Evolutionary conservation across 2,888 invertebrate species (phyloP), one percentile per base, ranked within the genome.

Genomic region (Diachrysia chrysitis): DNA sequence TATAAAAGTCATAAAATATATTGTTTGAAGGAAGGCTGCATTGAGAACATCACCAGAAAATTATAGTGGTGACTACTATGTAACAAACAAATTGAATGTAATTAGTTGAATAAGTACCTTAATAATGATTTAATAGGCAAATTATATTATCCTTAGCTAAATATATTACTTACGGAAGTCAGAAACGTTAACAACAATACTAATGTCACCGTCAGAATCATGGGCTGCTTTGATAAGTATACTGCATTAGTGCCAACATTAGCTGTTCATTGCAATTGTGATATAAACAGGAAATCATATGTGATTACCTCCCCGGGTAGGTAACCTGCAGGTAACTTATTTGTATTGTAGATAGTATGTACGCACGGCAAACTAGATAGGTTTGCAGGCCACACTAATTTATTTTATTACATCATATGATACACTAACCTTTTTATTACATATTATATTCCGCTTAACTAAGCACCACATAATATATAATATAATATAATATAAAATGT

Each of bases 81-180:
- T 42, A 42, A 42, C n/a, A 1, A 12, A 21, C 19, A 51, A 51
- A 51, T 51, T 19, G 19, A 9, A 48, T 48, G 10, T 19, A 19
- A 1, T 6, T 10, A 7, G 19, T 32, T 32, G 32, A 32, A 32
- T 10, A 32, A 21, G 17, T 19, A 19, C 21, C 21, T 51, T 51
- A 12, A 14, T 21, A 19, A 51, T 21, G 48, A 51, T 12, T 4
- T 21, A 51, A 51, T 21, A 21, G 19, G 48, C 19, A 21, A 51
- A 19, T n/a, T 53, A 12, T 54, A 57, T n/a, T 53, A 12, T 54
- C 57, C 61, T 51, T 58, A 55, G 25, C 14, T 12, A 32, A 10
- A 59, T n/a, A 63, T 12, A 56, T 58, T 56, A 51, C 14, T 25
- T 48, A 35, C 29, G 23, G 46, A 19, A 42, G 32, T 58, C 62